Conservation (phyloP, 2,888 invertebrate genomes). For the Leptinotarsa haldemani region DNA sequence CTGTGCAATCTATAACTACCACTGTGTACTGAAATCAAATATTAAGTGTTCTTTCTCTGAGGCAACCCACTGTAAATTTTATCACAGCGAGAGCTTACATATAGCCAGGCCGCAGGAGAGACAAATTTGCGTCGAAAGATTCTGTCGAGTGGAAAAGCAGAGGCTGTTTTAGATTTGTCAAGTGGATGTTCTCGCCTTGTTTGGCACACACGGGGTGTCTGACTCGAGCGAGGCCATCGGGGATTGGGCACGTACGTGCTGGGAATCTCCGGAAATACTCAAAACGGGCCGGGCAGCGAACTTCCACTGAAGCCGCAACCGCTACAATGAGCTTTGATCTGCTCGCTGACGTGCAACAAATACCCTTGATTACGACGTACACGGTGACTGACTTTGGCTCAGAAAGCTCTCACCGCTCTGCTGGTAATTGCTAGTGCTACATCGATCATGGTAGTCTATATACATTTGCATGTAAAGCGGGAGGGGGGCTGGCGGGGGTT, state of each 20-base stretch:
- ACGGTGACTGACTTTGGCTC: slow-evolving; percentile 25
- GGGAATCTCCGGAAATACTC: slow-evolving; percentile 42
- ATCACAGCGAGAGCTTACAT: neutral
- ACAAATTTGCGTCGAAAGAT: slow-evolving; percentile 19
- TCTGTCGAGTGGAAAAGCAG: slow-evolving; percentile 19
- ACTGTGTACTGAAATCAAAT: no score
- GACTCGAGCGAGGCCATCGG: slow-evolving; percentile 46
- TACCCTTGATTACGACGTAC: slow-evolving; percentile 47
- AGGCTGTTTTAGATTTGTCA: slow-evolving; percentile 45
- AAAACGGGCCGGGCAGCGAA: slow-evolving; percentile 40
- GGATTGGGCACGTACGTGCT: slow-evolving; percentile 47
- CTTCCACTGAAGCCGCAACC: slow-evolving; percentile 29
- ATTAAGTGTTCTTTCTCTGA: no score
- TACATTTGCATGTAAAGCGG: slow-evolving; percentile 29
- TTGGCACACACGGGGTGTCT: slow-evolving; percentile 46
- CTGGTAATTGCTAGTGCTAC: slow-evolving; percentile 35
- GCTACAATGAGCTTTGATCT: slow-evolving; percentile 50
- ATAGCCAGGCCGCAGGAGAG: neutral
- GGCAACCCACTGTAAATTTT: no score
- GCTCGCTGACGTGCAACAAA: slow-evolving; percentile 51
- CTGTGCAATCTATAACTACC: no score
- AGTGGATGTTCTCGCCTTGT: slow-evolving; percentile 38
- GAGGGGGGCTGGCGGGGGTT: no score
- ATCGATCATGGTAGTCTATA: slow-evolving; percentile 32
- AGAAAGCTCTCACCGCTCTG: slow-evolving; percentile 28